A percentile compares a stretch with the other conserved stretches of the same genome.
Evolutionary conservation across 2,888 invertebrate species (phyloP).

Genomic region (Zygaena filipendulae): DNA sequence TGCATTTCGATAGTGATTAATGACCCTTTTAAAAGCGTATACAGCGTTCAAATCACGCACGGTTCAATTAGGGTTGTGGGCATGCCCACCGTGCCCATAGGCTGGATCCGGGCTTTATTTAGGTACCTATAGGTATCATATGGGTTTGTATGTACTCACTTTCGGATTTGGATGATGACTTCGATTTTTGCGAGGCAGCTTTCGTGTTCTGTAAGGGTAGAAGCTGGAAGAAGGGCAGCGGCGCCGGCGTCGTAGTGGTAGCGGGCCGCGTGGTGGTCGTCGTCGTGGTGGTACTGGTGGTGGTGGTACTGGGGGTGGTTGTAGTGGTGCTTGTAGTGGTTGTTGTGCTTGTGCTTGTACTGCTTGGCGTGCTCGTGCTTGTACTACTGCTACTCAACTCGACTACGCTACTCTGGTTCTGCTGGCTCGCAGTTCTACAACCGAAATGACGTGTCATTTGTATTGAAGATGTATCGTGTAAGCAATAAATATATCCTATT

Average conservation of each 20-base stretch:
- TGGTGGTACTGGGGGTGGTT: conserved; percentile 50
- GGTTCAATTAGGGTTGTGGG: no score
- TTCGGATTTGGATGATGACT: conserved; percentile 31
- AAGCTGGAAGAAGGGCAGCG: conserved; percentile 49
- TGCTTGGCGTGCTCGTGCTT: conserved; percentile 29
- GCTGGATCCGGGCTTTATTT: no score
- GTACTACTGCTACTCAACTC: conserved; percentile 36
- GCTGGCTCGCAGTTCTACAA: conserved; percentile 35
- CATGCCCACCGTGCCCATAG: no score
- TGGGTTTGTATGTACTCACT: no score
- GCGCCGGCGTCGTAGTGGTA: conserved; percentile 27
- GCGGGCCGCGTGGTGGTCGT: conserved; percentile 31
- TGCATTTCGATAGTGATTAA: no score
- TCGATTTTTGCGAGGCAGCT: conserved; percentile 23
- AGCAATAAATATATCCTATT: no score
- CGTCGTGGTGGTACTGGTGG: conserved; percentile 38
- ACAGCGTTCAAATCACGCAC: no score
- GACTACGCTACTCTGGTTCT: conserved; percentile 32
- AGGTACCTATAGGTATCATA: no score
- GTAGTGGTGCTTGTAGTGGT: conserved; percentile 42
- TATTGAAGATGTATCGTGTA: no score
- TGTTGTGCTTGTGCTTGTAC: conserved; percentile 34
- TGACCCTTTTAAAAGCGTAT: no score
- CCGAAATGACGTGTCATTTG: conserved; percentile 20
- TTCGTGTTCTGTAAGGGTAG: conserved; percentile 46